phyloP scores from a whole-genome alignment of 2,888 invertebrate genomes.

The Scotopteryx bipunctaria region DNA sequence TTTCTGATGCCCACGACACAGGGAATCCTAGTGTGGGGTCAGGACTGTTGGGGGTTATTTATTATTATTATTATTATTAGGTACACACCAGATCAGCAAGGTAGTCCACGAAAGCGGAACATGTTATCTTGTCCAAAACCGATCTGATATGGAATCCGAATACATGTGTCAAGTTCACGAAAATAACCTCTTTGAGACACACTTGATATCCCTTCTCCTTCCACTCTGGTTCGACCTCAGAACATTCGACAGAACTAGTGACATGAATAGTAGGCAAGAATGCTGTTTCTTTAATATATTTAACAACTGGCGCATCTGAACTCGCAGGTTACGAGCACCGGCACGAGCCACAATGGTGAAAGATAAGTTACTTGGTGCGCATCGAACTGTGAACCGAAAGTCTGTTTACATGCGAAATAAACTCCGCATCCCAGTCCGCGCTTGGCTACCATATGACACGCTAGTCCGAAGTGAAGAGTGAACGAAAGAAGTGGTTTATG shows the following conservation, averaged over 20 bases:
- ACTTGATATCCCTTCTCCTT: too few species aligned
- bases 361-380: conserved; percentile 82
- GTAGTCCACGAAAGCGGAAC: too few species aligned
- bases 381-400: conserved; percentile 83
- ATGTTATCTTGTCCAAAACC: too few species aligned
- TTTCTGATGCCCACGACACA: too few species aligned
- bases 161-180: too few species aligned
- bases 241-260: neutral
- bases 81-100: too few species aligned
- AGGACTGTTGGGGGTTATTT: too few species aligned
- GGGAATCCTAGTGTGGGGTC: too few species aligned
- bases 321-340: conserved; percentile 31
- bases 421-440: conserved; percentile 71
- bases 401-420: conserved; percentile 80
- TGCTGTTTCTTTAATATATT: conserved; percentile 3
- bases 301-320: conserved; percentile 57
- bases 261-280: conserved; percentile 12
- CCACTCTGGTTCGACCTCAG: too few species aligned
- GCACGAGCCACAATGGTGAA: conserved; percentile 83
- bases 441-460: conserved; percentile 65
- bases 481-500: conserved; percentile 1
- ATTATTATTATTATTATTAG: too few species aligned
- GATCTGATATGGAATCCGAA: too few species aligned
- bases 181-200: too few species aligned
- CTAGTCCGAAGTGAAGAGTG: conserved; percentile 51